Conservation (phyloP, 2,797 vertebrate species). For the Sebastes steindachneri region DNA sequence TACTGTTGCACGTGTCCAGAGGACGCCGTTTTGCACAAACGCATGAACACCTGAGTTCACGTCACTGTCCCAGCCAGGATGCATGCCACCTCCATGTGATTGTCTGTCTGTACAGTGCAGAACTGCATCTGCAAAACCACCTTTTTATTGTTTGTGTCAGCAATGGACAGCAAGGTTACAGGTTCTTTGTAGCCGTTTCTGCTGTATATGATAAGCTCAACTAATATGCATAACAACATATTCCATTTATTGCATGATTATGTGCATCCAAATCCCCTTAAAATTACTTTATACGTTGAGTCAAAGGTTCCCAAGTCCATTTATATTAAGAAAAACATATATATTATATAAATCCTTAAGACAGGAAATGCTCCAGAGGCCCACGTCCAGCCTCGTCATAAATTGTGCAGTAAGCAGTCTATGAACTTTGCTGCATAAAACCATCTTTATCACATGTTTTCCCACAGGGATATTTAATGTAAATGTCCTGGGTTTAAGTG, state of each 20-base stretch:
- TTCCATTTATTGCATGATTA: background rate
- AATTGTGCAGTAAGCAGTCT: constrained; percentile 9
- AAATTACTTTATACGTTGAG: background rate
- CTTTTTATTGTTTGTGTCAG: background rate
- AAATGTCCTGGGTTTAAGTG: constrained; percentile 11
- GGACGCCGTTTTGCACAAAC: background rate
- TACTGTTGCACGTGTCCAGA: background rate
- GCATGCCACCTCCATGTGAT: constrained; percentile 36
- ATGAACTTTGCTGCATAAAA: background rate
- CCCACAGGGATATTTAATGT: constrained; percentile 27
- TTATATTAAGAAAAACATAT: background rate
- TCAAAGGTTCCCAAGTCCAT: background rate
- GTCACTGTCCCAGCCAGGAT: background rate
- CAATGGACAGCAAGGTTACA: constrained; percentile 18
- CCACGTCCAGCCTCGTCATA: constrained; percentile 9
- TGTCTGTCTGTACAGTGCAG: constrained; percentile 7
- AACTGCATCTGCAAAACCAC: background rate
- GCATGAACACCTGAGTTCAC: constrained; percentile 21
- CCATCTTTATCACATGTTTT: constrained; percentile 13
- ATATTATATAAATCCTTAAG: background rate
- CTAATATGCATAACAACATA: background rate
- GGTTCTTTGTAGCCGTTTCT: background rate
- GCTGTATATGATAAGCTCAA: background rate
- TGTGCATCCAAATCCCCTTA: background rate
- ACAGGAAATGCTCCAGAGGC: constrained; percentile 34